Conservation (phyloP, 2,113 vertebrate genomes). For the Morphnarchus princeps region DNA sequence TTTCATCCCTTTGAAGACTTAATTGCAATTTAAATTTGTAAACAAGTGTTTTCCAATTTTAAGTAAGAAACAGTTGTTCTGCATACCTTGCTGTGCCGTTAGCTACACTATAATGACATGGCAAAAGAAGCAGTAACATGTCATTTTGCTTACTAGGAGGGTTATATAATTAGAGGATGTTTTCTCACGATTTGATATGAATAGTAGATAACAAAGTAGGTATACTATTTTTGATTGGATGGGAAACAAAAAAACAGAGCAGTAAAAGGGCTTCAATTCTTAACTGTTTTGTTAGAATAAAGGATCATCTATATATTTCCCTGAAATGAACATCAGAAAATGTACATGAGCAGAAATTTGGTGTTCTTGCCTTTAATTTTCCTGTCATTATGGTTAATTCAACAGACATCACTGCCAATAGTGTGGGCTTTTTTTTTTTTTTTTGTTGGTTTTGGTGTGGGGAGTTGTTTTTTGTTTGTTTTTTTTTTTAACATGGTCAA, state of each 20-base stretch:
- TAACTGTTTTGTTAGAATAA: neutral
- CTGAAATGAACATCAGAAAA: neutral
- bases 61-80: neutral
- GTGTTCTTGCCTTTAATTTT: neutral
- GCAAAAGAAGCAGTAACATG: neutral
- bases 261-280: neutral
- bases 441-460: neutral
- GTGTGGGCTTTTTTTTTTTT: neutral
- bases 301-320: neutral
- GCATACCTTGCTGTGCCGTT: neutral
- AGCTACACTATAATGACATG: neutral
- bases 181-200: neutral
- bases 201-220: neutral
- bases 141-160: neutral
- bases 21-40: conserved; percentile 1
- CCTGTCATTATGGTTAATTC: neutral
- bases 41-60: neutral
- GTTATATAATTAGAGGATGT: neutral
- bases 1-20: conserved; percentile 37
- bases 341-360: neutral
- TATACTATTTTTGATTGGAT: neutral
- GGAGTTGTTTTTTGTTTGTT: neutral
- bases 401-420: neutral
- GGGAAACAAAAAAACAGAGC: neutral
- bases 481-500: neutral